Evolutionary conservation across 2,888 invertebrate species (phyloP).

Genomic region (Scaeva pyrastri): DNA sequence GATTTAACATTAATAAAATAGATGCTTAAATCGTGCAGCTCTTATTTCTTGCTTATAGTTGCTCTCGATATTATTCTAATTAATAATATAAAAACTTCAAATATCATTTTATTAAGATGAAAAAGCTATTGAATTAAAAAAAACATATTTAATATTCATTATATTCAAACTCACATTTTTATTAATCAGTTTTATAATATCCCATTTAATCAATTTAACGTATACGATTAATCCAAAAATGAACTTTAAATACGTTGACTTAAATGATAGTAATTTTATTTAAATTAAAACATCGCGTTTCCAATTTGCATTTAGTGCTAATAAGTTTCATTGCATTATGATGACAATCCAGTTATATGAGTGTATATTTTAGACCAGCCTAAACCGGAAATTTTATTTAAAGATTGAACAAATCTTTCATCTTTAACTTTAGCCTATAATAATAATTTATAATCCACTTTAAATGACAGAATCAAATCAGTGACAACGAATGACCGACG

Average conservation of each 20-base stretch:
- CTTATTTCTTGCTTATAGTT: too few relatives aligned
- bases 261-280: background rate
- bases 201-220: background rate
- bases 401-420: slow-evolving; percentile 31
- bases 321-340: slow-evolving; percentile 40
- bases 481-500: background rate
- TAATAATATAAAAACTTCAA: too few relatives aligned
- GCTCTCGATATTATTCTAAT: too few relatives aligned
- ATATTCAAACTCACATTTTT: slow-evolving; percentile 4
- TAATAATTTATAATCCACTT: slow-evolving; percentile 63
- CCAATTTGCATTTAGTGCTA: slow-evolving; percentile 40
- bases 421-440: slow-evolving; percentile 48
- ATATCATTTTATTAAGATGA: too few relatives aligned
- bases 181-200: background rate
- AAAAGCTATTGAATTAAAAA: background rate
- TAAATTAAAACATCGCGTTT: slow-evolving; percentile 27
- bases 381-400: slow-evolving; percentile 68
- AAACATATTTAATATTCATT: background rate
- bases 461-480: slow-evolving; percentile 63
- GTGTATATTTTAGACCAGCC: slow-evolving; percentile 5
- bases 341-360: background rate
- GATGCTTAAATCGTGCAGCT: too few relatives aligned
- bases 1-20: too few relatives aligned
- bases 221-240: background rate
- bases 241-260: background rate